Percentiles rank a stretch among this genome's conserved stretches.
phyloP scores from a whole-genome alignment of 2,888 invertebrate species.

The Thera obeliscata region DNA sequence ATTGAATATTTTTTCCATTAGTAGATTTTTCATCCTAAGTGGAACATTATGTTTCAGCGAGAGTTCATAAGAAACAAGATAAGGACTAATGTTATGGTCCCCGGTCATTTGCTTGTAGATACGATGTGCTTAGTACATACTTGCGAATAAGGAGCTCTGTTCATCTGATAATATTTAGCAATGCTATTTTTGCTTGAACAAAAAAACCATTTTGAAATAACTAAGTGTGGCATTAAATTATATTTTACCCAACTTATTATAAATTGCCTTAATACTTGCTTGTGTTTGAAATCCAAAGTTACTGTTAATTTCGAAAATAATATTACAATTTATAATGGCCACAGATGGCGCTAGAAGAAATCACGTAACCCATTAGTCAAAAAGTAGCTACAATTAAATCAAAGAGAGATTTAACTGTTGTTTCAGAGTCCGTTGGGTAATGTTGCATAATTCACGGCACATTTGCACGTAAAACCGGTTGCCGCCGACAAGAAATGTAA shows the following conservation, averaged over 20 bases:
- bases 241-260: no score
- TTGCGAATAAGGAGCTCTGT: conserved; percentile 10
- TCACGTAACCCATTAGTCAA: conserved; percentile 22
- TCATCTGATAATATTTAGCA: no score
- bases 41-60: conserved; percentile 7
- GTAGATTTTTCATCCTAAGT: conserved; percentile 5
- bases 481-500: not conserved
- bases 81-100: conserved; percentile 13
- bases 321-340: not conserved
- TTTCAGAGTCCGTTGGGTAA: conserved; percentile 38
- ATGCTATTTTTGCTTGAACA: no score
- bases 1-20: conserved; percentile 2
- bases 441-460: conserved; percentile 51
- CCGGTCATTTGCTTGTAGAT: conserved; percentile 9
- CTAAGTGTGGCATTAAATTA: no score
- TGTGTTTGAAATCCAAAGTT: no score
- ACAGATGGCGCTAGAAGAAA: conserved; percentile 16
- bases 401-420: conserved; percentile 36
- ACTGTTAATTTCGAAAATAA: no score
- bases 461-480: conserved; percentile 15
- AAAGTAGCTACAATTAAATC: conserved; percentile 27
- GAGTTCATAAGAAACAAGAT: conserved; percentile 13
- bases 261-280: no score
- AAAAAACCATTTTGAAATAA: no score
- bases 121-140: conserved; percentile 20